phyloP scores from a whole-genome alignment of 2,797 vertebrate genomes.

The Betta splendens region DNA sequence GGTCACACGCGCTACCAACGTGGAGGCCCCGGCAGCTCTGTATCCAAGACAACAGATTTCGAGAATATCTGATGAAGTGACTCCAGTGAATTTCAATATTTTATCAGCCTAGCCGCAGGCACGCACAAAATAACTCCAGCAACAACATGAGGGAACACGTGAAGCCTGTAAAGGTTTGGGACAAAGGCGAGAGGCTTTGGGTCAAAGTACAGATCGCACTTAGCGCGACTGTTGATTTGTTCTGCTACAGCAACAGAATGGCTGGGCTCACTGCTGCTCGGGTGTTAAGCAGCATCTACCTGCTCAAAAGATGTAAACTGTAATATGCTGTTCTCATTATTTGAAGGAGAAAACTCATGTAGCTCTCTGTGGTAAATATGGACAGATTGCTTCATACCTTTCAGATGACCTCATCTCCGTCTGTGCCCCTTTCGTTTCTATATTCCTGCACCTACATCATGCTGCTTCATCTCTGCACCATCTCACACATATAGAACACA shows the following conservation, averaged over 20 bases:
- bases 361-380: constrained; percentile 37
- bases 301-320: too few relatives aligned
- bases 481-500: constrained; percentile 14
- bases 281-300: constrained; percentile 1
- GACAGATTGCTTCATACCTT: constrained; percentile 61
- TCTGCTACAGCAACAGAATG: constrained; percentile 48
- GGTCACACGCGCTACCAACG: constrained; percentile 30
- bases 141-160: constrained; percentile 32
- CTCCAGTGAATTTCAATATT: constrained; percentile 72
- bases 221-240: constrained; percentile 14
- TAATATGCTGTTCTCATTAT: constrained; percentile 18
- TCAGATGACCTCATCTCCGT: constrained; percentile 68
- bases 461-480: constrained; percentile 21
- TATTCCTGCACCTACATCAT: constrained; percentile 20
- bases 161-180: constrained; percentile 17
- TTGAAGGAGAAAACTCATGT: constrained; percentile 19
- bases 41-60: constrained; percentile 72
- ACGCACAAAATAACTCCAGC: constrained; percentile 37
- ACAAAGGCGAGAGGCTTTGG: not conserved
- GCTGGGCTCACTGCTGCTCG: not conserved
- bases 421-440: constrained; percentile 49
- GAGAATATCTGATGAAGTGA: constrained; percentile 69
- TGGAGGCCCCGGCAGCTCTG: constrained; percentile 22
- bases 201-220: constrained; percentile 23
- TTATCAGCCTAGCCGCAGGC: constrained; percentile 61